Percentiles rank a stretch among this genome's conserved stretches.
phyloP scores from a whole-genome alignment of 2,113 vertebrate genomes.

The Corythornis cristatus region DNA sequence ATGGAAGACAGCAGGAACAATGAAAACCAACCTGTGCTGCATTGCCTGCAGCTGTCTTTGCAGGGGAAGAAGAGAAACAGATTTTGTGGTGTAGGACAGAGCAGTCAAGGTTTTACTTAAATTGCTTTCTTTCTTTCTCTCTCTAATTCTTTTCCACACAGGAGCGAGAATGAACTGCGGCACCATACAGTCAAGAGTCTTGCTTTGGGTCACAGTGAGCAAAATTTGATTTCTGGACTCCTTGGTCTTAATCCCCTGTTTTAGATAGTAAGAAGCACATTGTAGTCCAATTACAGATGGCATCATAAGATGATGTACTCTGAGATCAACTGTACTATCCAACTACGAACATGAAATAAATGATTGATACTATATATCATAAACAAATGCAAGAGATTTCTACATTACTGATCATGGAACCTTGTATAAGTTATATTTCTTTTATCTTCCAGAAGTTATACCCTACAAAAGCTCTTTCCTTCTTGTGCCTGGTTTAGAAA shows the following conservation, averaged over 20 bases:
- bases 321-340: neutral
- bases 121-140: neutral
- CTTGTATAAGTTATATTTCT: neutral
- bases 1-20: conserved; percentile 22
- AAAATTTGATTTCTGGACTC: neutral
- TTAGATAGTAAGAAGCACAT: neutral
- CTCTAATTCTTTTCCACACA: neutral
- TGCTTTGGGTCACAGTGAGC: neutral
- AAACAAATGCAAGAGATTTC: neutral
- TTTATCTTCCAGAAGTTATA: neutral
- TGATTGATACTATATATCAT: neutral
- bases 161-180: neutral
- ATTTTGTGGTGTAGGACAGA: neutral
- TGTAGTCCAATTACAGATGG: neutral
- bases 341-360: neutral
- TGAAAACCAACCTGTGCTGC: conserved; percentile 33
- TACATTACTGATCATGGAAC: neutral
- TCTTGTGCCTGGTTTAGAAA: neutral
- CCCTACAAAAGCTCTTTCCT: neutral
- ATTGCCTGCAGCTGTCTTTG: conserved; percentile 1
- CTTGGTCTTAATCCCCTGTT: neutral
- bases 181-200: neutral
- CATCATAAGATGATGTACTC: neutral
- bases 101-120: neutral
- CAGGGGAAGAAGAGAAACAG: neutral